Conservation (phyloP, 1,140 invertebrate species). For the Panagrolaimus sp. region DNA sequence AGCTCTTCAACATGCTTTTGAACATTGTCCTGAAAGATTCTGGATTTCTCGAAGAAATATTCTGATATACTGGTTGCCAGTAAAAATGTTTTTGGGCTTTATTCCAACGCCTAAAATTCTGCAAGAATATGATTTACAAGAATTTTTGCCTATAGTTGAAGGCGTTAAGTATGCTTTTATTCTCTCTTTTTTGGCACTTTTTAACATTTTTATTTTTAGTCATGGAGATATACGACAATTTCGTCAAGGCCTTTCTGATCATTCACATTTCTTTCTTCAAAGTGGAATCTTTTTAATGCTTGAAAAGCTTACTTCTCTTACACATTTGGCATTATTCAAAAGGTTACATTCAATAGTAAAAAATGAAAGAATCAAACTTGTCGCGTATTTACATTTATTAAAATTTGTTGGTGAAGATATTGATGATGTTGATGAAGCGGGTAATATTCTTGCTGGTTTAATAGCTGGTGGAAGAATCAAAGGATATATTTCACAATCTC, state of each 20-base stretch:
- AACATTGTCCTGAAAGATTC: conserved; percentile 75
- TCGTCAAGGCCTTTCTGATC: conserved; percentile 74
- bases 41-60: conserved; percentile 84
- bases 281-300: conserved; percentile 92
- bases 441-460: not conserved
- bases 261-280: conserved; percentile 85
- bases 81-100: conserved; percentile 89
- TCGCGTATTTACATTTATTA: not conserved
- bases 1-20: conserved; percentile 83
- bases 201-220: conserved; percentile 45
- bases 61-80: conserved; percentile 88
- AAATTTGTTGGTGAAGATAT: not conserved
- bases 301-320: conserved; percentile 87
- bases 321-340: conserved; percentile 55
- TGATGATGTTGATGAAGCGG: not conserved
- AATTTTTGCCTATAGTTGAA: conserved; percentile 75
- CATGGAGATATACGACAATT: conserved; percentile 79
- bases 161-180: conserved; percentile 37
- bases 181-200: too few species aligned
- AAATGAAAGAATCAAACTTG: not conserved
- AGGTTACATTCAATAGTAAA: not conserved
- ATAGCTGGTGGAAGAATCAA: conserved; percentile 61
- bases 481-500: conserved; percentile 93
- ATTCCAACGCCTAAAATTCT: conserved; percentile 75
- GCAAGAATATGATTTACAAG: conserved; percentile 77